Conservation (phyloP, 2,888 invertebrate genomes). For the Synanthedon formicaeformis region DNA sequence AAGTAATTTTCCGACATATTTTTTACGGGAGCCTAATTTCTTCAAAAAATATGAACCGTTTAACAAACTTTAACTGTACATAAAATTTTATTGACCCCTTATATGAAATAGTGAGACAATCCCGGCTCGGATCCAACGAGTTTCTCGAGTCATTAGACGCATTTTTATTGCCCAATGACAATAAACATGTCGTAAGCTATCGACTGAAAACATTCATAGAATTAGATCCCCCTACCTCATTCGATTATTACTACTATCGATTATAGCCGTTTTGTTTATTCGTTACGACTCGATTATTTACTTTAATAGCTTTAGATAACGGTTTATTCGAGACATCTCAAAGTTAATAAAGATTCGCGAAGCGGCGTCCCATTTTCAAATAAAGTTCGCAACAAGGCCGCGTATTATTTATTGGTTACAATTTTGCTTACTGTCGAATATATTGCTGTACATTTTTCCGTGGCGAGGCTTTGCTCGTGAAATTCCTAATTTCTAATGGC, state of each 20-base stretch:
- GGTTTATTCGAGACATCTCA: background rate
- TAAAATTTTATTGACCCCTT: constrained; percentile 68
- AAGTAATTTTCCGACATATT: background rate
- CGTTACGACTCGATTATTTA: constrained; percentile 3
- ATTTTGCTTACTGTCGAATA: constrained; percentile 60
- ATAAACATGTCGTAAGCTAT: constrained; percentile 68
- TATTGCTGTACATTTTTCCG: constrained; percentile 63
- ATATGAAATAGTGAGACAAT: constrained; percentile 68
- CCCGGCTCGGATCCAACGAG: constrained; percentile 38
- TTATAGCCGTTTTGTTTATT: constrained; percentile 3
- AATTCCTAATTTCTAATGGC: constrained; percentile 70
- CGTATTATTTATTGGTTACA: constrained; percentile 60
- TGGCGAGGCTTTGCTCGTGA: constrained; percentile 32
- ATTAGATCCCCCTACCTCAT: constrained; percentile 49
- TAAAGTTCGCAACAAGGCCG: constrained; percentile 13
- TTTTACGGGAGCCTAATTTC: constrained; percentile 18
- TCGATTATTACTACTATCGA: constrained; percentile 51
- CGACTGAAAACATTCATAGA: constrained; percentile 64
- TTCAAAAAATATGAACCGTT: constrained; percentile 35
- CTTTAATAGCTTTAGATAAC: background rate
- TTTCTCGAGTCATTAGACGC: constrained; percentile 65
- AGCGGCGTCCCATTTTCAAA: constrained; percentile 8
- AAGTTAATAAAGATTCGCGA: background rate
- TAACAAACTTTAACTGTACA: constrained; percentile 66
- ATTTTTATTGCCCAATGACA: constrained; percentile 64